A percentile compares a stretch with the other conserved stretches of the same genome.
Evolutionary conservation across 2,888 invertebrate genomes (phyloP).

Genomic region (Serrognathus titanus): DNA sequence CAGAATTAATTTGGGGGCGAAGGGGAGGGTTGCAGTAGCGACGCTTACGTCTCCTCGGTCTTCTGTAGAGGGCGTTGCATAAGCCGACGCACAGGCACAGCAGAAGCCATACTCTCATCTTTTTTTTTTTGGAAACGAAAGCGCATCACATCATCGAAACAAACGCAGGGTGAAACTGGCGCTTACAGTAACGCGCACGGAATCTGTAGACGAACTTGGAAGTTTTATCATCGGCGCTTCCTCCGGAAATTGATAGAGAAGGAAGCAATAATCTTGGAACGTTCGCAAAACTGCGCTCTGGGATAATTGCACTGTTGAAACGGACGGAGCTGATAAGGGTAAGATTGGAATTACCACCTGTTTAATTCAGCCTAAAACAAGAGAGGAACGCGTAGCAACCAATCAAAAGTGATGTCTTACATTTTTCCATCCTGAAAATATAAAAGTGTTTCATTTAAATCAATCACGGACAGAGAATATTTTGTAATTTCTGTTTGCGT

Average conservation of each 20-base stretch:
- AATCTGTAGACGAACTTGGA: slow-evolving; percentile 3
- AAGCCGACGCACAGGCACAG: too few species aligned
- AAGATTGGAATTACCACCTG: too few species aligned
- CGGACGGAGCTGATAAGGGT: too few species aligned
- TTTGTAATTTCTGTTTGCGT: too few species aligned
- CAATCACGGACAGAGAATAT: too few species aligned
- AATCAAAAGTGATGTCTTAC: too few species aligned
- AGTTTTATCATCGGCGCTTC: slow-evolving; percentile 14
- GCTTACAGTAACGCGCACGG: slow-evolving; percentile 6
- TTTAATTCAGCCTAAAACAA: too few species aligned
- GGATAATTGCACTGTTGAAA: neutral
- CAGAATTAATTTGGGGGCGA: neutral
- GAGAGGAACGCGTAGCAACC: too few species aligned
- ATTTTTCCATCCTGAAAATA: too few species aligned
- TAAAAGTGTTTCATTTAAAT: too few species aligned
- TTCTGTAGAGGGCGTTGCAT: neutral
- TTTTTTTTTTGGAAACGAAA: too few species aligned
- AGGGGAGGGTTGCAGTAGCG: neutral
- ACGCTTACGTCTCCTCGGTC: neutral
- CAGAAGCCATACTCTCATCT: too few species aligned
- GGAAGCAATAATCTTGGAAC: slow-evolving; percentile 19
- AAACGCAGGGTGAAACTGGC: neutral
- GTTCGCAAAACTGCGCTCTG: slow-evolving; percentile 7
- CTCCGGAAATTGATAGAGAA: slow-evolving; percentile 22
- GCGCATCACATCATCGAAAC: neutral